Base-by-base conservation (phyloP, 2,888 invertebrate genomes). In the Drosophila demipolita region DNA sequence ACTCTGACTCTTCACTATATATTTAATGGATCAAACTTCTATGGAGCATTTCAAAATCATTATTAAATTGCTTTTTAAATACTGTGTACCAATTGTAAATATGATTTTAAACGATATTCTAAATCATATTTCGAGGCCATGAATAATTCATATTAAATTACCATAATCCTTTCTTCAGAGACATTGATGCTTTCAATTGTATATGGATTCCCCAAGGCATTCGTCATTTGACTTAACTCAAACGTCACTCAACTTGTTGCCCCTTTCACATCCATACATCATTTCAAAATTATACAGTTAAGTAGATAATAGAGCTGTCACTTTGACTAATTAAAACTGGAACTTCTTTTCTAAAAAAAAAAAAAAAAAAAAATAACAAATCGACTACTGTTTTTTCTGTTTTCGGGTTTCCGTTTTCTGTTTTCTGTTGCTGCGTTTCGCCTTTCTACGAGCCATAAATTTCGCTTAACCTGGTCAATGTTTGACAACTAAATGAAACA, bases 321-420 rank as follows among this genome's bases (percentile, higher is more conserved):
- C 59, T 67, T 64, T 6, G 72, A 75, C 80, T 65, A 80, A 78
- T 78, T 80, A 75, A 75, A 78, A 80, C 55, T 75, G 76, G 52
- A 80, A 65, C 66, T 59, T 57, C 29, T 63, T 36, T 60, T 42
- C 40, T 60, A 40, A 59, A 38, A 59, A 45, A 67, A 58, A 38
- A 40, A 40, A n/a, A 48, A 9, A 23, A 23, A 23, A 23, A 45
- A 67, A 54, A 38, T 45, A 40, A 20, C 32, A 48, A 9, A 23
- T 66, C 32, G 26, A 29, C 59, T 50, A 49, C 63, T 49, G 40
- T 73, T 4, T 72, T 20, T 6, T 23, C 20, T 42, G 20, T n/a
- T 23, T 12, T 42, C 15, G 17, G 23, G 33, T 23, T 67, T 40
- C 7, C 7, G 15, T 15, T 15, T 35, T 35, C 4, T 35, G 12